Evolutionary conservation across 1,140 invertebrate species (phyloP).

Genomic region (Myzus persicae): DNA sequence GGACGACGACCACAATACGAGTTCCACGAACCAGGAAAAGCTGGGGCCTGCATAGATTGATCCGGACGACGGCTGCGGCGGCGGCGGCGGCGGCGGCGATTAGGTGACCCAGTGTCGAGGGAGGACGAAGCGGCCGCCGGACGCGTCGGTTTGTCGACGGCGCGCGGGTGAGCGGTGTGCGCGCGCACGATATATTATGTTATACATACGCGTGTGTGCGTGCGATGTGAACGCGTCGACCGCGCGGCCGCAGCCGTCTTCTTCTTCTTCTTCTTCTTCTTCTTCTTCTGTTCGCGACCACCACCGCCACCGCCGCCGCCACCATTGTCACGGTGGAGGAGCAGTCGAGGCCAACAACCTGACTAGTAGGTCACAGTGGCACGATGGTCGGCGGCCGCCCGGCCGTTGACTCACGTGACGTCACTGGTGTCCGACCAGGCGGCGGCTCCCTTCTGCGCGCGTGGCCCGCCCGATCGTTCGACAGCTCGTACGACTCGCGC

Average conservation of each 20-base stretch:
- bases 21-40: conserved; percentile 58
- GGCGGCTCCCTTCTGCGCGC: conserved; percentile 9
- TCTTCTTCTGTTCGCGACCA: background rate
- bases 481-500: background rate
- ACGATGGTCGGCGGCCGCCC: conserved; percentile 55
- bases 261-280: conserved; percentile 21
- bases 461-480: background rate
- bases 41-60: background rate
- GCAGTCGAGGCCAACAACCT: conserved; percentile 55
- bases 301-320: background rate
- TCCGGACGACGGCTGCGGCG: conserved; percentile 11
- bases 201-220: background rate
- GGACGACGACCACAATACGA: background rate
- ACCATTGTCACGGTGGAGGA: background rate
- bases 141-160: background rate
- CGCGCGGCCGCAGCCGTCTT: conserved; percentile 8
- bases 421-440: conserved; percentile 45
- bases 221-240: background rate
- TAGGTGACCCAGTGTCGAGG: background rate
- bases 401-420: conserved; percentile 58
- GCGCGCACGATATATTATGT: background rate
- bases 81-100: background rate
- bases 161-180: background rate
- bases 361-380: conserved; percentile 58
- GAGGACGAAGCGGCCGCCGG: background rate